Evolutionary conservation across 2,797 vertebrate species (phyloP).

Genomic region (Varecia variegata): DNA sequence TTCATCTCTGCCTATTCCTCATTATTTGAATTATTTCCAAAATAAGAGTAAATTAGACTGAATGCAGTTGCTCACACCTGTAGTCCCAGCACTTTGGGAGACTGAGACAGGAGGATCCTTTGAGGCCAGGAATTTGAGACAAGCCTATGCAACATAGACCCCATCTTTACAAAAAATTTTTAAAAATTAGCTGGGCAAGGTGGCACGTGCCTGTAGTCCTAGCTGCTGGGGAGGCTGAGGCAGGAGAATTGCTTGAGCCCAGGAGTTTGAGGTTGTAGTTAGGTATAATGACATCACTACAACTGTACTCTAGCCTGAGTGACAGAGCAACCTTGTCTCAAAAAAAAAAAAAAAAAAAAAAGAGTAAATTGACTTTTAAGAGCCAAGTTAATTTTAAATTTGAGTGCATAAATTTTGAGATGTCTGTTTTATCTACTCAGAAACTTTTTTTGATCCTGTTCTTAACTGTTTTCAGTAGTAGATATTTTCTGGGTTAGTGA

Average conservation of each 20-base stretch:
- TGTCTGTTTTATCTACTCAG: background rate
- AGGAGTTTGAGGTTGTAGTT: background rate
- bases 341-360: background rate
- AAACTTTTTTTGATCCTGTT: background rate
- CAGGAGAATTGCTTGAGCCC: background rate
- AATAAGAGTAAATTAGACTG: background rate
- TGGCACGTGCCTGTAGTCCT: background rate
- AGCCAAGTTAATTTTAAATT: background rate
- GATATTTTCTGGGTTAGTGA: background rate
- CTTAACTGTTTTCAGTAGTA: background rate
- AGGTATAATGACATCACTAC: background rate
- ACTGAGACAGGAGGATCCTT: background rate
- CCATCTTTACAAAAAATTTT: background rate
- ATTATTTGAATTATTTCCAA: constrained; percentile 6
- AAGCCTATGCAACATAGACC: background rate
- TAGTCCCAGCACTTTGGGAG: background rate
- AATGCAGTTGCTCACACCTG: background rate
- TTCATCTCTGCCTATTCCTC: background rate
- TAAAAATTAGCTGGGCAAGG: background rate
- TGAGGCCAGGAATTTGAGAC: background rate
- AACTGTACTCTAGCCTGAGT: background rate
- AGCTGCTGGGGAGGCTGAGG: background rate
- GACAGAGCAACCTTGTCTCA: background rate
- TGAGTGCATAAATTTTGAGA: background rate
- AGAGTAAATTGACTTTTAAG: background rate